These are phyloP conservation scores for Protophormia terraenovae DNA, from an alignment of 2,888 invertebrate species.

Conservation along the genomic window DNA sequence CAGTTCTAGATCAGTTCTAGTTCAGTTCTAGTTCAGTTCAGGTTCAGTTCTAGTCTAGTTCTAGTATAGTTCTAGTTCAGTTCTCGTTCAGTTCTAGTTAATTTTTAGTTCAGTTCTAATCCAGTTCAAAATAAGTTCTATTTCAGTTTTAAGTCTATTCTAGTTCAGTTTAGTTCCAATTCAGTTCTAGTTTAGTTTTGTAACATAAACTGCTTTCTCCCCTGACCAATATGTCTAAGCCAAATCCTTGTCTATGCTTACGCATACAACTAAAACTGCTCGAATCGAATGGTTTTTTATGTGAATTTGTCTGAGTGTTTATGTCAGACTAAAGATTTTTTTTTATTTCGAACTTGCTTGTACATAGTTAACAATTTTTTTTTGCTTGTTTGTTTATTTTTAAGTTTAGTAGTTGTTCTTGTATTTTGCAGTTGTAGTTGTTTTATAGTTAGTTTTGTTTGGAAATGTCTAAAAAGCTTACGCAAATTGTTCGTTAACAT, in stretches of 20 bases:
- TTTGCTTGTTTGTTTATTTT: neutral
- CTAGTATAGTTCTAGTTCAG: neutral
- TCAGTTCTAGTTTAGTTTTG: neutral
- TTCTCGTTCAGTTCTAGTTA: neutral
- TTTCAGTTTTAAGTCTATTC: neutral
- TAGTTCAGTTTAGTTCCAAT: neutral
- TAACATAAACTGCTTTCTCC: neutral
- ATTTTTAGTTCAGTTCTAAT: neutral
- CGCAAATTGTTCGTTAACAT: conserved; percentile 65
- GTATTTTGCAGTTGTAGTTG: neutral
- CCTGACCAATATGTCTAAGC: neutral
- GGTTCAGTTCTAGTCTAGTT: no score
- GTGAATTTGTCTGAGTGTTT: neutral
- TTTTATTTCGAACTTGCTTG: neutral
- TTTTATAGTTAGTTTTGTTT: conserved; percentile 32
- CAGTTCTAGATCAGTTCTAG: no score
- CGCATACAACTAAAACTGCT: neutral
- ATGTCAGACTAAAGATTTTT: neutral
- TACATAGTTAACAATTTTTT: neutral
- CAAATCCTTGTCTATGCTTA: neutral
- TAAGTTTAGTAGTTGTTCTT: no score
- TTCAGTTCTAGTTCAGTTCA: no score
- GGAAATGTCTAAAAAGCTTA: conserved; percentile 64
- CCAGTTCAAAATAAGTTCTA: neutral
- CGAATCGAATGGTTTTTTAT: neutral